Evolutionary conservation across 2,888 invertebrate genomes (phyloP).

Genomic region (Drosophila ustulata): DNA sequence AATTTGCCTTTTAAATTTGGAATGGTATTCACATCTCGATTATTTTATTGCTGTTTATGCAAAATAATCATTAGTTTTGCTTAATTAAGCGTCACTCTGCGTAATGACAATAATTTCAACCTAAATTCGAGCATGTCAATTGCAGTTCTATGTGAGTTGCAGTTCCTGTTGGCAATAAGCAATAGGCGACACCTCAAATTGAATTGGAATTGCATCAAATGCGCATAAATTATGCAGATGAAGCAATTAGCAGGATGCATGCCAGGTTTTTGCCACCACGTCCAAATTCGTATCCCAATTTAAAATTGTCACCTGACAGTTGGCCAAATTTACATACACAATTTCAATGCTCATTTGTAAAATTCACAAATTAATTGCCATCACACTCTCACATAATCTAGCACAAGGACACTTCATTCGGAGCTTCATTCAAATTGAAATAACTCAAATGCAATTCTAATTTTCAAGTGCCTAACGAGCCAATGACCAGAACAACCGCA

Average conservation of each 20-base stretch:
- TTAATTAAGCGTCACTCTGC: slow-evolving; percentile 60
- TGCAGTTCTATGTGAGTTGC: not conserved
- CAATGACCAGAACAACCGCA: slow-evolving; percentile 52
- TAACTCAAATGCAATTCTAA: slow-evolving; percentile 55
- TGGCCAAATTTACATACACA: slow-evolving; percentile 67
- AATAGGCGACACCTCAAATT: slow-evolving; percentile 62
- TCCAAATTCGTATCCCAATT: slow-evolving; percentile 26
- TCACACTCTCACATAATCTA: slow-evolving; percentile 22
- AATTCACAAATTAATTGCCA: slow-evolving; percentile 77
- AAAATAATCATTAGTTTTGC: slow-evolving; percentile 60
- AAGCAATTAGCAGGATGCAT: slow-evolving; percentile 68
- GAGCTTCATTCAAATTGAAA: slow-evolving; percentile 23
- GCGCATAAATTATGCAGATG: slow-evolving; percentile 77
- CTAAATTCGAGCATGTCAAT: slow-evolving; percentile 40
- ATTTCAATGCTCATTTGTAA: slow-evolving; percentile 72
- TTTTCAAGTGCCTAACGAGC: slow-evolving; percentile 61
- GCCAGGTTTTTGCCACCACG: slow-evolving; percentile 28
- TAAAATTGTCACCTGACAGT: slow-evolving; percentile 57
- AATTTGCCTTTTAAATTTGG: slow-evolving; percentile 17
- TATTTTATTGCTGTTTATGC: slow-evolving; percentile 65
- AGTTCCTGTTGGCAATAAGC: slow-evolving; percentile 18
- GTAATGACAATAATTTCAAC: slow-evolving; percentile 54
- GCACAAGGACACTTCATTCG: slow-evolving; percentile 12
- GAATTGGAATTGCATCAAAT: slow-evolving; percentile 68
- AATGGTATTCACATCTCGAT: slow-evolving; percentile 8